Base-by-base conservation (phyloP, 2,888 invertebrate genomes). In the Nephrotoma flavescens region DNA sequence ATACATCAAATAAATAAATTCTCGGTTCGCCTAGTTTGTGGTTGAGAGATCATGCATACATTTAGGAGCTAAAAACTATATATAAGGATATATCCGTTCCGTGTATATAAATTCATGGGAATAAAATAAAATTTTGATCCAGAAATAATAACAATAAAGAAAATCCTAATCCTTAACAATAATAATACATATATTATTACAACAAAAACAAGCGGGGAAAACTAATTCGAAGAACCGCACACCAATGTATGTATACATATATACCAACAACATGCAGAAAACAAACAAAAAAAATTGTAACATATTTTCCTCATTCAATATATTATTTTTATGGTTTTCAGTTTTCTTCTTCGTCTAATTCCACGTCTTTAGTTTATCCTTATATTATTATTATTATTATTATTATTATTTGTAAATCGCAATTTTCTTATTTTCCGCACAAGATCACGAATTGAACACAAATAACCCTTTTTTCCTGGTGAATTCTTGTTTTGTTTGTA, bases 401-500 rank as follows among this genome's bases (percentile, higher is more conserved):
- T 71, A 71, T 71, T 71, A 71, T 71, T 71, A 71, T 71, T 71
- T 71, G 71, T 71, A 71, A 71, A 71, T 71, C 71, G 71, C 31
- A 71, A 71, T 71, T 71, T 71, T 71, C 71, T 71, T 71, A 71
- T 71, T 71, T 71, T 71, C 71, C 71, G 12, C 42, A 84, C 84
- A 84, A 84, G 84, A 84, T 84, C 84, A 84, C 84, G 84, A 84
- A 84, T 42, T 42, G 42, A 84, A 84, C 84, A 84, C 84, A 84
- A 84, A 84, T 84, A 84, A 84, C 84, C 84, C 84, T 84, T 84
- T 84, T 52, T 71, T 19, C 31, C 31, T 2, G 19, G 31, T 71
- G 31, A 31, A 31, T 71, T 71, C 9, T 71, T 71, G 71, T 71
- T 71, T 71, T 71, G 71, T 71, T 71, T 31, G 11, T 71, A 71